A percentile compares a stretch with the other conserved stretches of the same genome.
Evolutionary conservation across 53 echinoderm and acorn worm species (phyloP).

Genomic region (Patiria pectinifera): DNA sequence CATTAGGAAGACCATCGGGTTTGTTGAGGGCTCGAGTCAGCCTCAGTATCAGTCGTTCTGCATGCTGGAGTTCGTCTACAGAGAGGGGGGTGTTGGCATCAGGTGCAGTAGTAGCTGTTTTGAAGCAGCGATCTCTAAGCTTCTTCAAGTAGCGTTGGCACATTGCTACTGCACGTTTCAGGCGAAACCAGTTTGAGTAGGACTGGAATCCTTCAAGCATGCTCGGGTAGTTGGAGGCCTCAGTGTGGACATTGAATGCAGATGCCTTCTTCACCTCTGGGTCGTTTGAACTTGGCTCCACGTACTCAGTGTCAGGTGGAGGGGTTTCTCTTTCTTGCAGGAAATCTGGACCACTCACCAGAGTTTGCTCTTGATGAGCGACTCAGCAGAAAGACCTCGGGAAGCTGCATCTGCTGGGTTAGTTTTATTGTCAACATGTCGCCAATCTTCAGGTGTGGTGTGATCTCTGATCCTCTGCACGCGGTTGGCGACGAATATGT

Average conservation of each 20-base stretch:
- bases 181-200: constrained; percentile 60
- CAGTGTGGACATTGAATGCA: constrained; percentile 21
- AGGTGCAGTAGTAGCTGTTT: background rate
- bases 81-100: background rate
- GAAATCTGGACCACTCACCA: constrained; percentile 57
- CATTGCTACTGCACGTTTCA: constrained; percentile 56
- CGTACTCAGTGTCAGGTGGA: background rate
- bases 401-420: constrained; percentile 64
- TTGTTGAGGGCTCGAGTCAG: constrained; percentile 37
- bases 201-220: constrained; percentile 42
- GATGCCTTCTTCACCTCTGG: constrained; percentile 46
- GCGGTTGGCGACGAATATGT: constrained; percentile 63
- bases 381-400: constrained; percentile 24
- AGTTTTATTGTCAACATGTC: constrained; percentile 29
- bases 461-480: constrained; percentile 55
- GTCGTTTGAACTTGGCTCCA: constrained; percentile 18
- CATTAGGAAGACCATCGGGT: too few relatives aligned
- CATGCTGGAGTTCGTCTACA: constrained; percentile 45
- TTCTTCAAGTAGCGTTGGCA: constrained; percentile 51
- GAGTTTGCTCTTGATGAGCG: constrained; percentile 5
- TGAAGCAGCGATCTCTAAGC: background rate
- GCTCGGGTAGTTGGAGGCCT: constrained; percentile 12
- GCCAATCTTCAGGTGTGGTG: constrained; percentile 39
- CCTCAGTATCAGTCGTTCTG: constrained; percentile 64
- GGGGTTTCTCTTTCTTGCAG: background rate